Conservation (phyloP, 1,140 invertebrate genomes). For the Helicoverpa zea region DNA sequence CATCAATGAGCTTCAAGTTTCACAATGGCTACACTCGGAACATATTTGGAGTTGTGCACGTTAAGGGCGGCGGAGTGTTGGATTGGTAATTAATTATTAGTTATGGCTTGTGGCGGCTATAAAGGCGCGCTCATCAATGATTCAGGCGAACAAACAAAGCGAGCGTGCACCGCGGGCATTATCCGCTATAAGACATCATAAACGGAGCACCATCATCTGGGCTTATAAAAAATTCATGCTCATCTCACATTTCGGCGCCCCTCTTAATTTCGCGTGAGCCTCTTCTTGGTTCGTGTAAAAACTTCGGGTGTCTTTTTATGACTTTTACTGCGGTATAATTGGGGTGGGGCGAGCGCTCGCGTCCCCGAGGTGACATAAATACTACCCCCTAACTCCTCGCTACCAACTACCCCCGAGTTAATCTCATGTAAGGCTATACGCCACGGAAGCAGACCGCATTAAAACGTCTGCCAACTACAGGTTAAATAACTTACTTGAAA, state of each 20-base stretch:
- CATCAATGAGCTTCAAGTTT: conserved; percentile 40
- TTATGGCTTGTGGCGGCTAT: conserved; percentile 74
- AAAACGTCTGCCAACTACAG: conserved; percentile 69
- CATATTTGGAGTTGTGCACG: conserved; percentile 55
- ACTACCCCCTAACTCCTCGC: conserved; percentile 75
- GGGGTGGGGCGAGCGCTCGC: conserved; percentile 82
- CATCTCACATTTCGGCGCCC: conserved; percentile 86
- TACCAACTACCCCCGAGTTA: conserved; percentile 78
- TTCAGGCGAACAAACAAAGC: conserved; percentile 75
- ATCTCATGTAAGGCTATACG: conserved; percentile 83
- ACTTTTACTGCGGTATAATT: conserved; percentile 87
- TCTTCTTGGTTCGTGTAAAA: conserved; percentile 86
- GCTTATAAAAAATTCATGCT: conserved; percentile 86
- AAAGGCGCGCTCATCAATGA: conserved; percentile 81
- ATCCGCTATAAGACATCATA: conserved; percentile 85
- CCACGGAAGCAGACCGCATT: conserved; percentile 74
- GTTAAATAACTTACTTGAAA: conserved; percentile 56
- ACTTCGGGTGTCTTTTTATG: conserved; percentile 87
- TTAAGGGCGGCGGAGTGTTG: conserved; percentile 52
- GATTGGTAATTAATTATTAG: conserved; percentile 82
- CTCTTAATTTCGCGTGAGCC: conserved; percentile 86
- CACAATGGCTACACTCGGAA: conserved; percentile 33
- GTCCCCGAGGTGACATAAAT: conserved; percentile 86
- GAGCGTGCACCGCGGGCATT: conserved; percentile 81
- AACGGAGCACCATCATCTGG: conserved; percentile 85